These are phyloP conservation scores for Zaprionus kolodkinae DNA, from an alignment of 1,140 invertebrate species.

Conservation along the genomic window DNA sequence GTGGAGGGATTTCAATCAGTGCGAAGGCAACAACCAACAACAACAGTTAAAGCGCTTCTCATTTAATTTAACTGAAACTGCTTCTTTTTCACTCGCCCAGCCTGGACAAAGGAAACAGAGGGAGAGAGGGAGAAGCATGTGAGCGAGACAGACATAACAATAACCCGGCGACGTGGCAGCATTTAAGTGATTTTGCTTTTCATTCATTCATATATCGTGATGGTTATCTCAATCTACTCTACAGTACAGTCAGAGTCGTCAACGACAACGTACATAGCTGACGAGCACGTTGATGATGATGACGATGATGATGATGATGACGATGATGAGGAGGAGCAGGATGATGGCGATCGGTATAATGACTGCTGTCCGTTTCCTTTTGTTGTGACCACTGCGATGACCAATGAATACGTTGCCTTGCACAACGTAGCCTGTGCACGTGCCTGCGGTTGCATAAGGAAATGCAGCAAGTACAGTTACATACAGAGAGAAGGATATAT, in stretches of 20 bases:
- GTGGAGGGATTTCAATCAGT: constrained; percentile 46
- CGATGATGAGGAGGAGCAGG: constrained; percentile 21
- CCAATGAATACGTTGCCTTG: constrained; percentile 46
- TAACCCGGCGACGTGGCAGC: constrained; percentile 32
- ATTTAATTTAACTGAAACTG: constrained; percentile 52
- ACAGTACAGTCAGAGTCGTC: constrained; percentile 9
- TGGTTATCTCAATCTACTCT: constrained; percentile 18
- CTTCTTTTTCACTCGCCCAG: constrained; percentile 28
- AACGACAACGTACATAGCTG: not conserved
- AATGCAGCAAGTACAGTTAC: constrained; percentile 10
- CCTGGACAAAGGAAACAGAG: constrained; percentile 21
- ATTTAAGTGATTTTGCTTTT: constrained; percentile 49
- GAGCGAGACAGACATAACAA: constrained; percentile 19
- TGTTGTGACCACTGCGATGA: constrained; percentile 48
- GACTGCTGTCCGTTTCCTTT: constrained; percentile 37
- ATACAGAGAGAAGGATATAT: not conserved
- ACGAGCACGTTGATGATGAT: constrained; percentile 24
- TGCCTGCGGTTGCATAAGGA: constrained; percentile 45
- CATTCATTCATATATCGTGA: constrained; percentile 14
- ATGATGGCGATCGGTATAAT: constrained; percentile 30
- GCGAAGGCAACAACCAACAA: constrained; percentile 34
- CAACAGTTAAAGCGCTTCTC: constrained; percentile 42
- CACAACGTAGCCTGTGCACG: constrained; percentile 40
- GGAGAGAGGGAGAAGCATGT: not conserved
- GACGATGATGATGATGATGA: constrained; percentile 18